A percentile compares a stretch with the other conserved stretches of the same genome.
Evolutionary conservation across 2,888 invertebrate species (phyloP).

Genomic region (Stratiomys singularior): DNA sequence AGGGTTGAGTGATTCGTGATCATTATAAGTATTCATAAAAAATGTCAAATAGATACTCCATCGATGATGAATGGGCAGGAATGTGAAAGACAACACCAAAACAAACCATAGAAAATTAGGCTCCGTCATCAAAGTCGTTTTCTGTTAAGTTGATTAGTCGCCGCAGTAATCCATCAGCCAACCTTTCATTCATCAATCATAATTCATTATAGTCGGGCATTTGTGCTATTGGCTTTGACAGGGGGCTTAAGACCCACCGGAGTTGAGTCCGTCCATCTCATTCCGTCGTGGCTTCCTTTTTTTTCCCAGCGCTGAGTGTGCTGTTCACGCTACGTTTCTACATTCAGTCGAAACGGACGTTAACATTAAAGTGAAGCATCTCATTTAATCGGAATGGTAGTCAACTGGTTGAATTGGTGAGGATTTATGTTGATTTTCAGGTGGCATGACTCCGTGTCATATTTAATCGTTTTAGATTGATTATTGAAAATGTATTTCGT

Average conservation of each 20-base stretch:
- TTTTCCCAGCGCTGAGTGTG: not conserved
- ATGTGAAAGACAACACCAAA: constrained; percentile 16
- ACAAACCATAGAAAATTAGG: constrained; percentile 47
- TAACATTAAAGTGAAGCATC: constrained; percentile 20
- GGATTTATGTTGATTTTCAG: not conserved
- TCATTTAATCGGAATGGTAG: constrained; percentile 13
- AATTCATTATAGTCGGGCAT: constrained; percentile 49
- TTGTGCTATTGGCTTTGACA: constrained; percentile 46
- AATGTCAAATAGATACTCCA: not conserved
- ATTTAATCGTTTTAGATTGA: constrained; percentile 35
- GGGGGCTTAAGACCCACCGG: constrained; percentile 42
- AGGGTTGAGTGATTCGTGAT: constrained; percentile 37
- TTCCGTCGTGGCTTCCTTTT: not conserved
- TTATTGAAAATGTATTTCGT: constrained; percentile 20
- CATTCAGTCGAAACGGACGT: constrained; percentile 11
- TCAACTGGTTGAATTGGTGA: not conserved
- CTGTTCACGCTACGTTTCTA: not conserved
- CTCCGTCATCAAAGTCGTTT: constrained; percentile 48
- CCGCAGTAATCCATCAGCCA: constrained; percentile 52
- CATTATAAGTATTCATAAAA: constrained; percentile 15
- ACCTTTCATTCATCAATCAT: constrained; percentile 53
- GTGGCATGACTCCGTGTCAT: constrained; percentile 24
- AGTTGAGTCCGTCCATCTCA: constrained; percentile 19
- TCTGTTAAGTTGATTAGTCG: constrained; percentile 51
- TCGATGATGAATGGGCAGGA: not conserved